Evolutionary conservation across 2,797 vertebrate species (phyloP).

Genomic region (Spinus pinus): DNA sequence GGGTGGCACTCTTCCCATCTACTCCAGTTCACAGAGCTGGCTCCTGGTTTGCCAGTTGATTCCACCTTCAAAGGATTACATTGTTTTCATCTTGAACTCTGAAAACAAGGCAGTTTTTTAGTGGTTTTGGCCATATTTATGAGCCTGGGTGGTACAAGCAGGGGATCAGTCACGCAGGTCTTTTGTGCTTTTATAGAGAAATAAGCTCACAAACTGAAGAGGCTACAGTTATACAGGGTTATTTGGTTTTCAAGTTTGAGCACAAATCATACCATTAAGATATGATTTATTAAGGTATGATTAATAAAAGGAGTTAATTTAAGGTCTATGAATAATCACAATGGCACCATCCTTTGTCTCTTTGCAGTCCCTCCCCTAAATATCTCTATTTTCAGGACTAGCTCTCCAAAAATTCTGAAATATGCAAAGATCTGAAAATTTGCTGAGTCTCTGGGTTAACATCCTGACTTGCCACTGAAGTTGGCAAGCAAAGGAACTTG

Average conservation of each 20-base stretch:
- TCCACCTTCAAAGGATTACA: not conserved
- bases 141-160: not conserved
- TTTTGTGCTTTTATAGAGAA: not conserved
- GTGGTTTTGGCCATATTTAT: not conserved
- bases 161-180: not conserved
- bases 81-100: not conserved
- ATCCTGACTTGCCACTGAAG: not conserved
- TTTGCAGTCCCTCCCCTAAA: not conserved
- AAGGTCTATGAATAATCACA: not conserved
- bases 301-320: not conserved
- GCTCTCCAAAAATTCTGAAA: constrained; percentile 7
- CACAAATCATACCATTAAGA: not conserved
- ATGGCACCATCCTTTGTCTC: not conserved
- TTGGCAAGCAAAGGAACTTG: rapidly evolving
- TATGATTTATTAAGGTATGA: no score
- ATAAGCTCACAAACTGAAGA: not conserved
- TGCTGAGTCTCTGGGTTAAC: not conserved
- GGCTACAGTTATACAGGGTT: not conserved
- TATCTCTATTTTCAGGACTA: not conserved
- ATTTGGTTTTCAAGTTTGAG: not conserved
- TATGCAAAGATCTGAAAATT: not conserved
- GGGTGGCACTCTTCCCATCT: not conserved
- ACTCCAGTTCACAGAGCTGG: not conserved
- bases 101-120: not conserved
- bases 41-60: not conserved